These are phyloP conservation scores for Zenarchopterus dispar DNA, from an alignment of 2,797 vertebrate species.

Conservation along the genomic window DNA sequence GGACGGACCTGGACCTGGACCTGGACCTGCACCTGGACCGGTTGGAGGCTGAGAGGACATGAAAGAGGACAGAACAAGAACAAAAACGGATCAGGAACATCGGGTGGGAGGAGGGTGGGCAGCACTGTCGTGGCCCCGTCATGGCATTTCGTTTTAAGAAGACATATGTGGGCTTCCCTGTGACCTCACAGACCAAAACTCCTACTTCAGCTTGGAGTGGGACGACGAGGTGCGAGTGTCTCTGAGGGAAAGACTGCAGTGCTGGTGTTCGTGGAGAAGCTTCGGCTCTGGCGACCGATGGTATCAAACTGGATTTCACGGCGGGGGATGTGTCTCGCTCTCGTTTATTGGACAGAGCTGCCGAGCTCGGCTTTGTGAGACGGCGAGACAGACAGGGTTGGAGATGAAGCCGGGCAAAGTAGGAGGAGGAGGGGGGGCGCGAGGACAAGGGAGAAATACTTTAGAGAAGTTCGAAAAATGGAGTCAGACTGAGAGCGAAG, in stretches of 20 bases:
- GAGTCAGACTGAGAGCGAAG: constrained; percentile 8
- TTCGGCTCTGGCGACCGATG: constrained; percentile 44
- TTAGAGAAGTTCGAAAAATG: constrained; percentile 11
- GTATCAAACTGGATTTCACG: constrained; percentile 21
- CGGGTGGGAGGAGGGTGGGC: too few species aligned
- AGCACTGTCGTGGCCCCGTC: too few species aligned
- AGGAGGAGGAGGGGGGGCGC: constrained; percentile 5
- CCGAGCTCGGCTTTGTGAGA: constrained; percentile 34
- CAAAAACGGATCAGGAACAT: too few species aligned
- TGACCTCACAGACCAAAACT: too few species aligned
- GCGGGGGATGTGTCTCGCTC: constrained; percentile 50
- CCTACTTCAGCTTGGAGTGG: too few species aligned
- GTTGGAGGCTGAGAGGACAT: too few species aligned
- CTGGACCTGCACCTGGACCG: too few species aligned
- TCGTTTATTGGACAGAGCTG: constrained; percentile 61
- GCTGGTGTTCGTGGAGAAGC: constrained; percentile 29
- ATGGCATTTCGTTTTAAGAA: too few species aligned
- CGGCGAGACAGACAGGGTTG: constrained; percentile 12
- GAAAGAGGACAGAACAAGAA: too few species aligned
- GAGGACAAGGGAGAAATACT: constrained; percentile 8
- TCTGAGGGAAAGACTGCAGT: constrained; percentile 10
- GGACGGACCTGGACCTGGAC: too few species aligned
- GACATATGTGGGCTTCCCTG: too few species aligned
- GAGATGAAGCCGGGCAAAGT: constrained; percentile 17
- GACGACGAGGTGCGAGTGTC: too few species aligned